Evolutionary conservation across 2,797 vertebrate genomes (phyloP), one percentile per base, ranked within the genome.

Genomic region (Mormyrus proboscirostris): DNA sequence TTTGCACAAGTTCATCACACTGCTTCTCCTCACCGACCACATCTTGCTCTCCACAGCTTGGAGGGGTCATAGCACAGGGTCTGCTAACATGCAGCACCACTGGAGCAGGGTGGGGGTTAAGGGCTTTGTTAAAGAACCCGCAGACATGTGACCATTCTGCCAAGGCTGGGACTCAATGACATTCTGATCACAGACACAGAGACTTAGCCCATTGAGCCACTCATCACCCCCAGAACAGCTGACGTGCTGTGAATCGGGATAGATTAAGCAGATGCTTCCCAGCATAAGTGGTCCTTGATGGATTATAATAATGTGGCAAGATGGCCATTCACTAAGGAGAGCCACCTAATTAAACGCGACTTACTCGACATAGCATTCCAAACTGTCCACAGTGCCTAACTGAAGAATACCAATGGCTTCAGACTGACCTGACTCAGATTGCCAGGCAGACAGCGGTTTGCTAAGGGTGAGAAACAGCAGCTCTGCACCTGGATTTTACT

Each of bases 181-280:
- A 9, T 29, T 65, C 8, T 65, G 59, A 12, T 65, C 59, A 65
- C 22, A 65, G 22, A 9, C 22, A 10, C n/a, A 9, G 57, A 62
- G 57, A 25, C 22, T 25, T 25, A 62, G 59, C 59, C 22, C 8
- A 10, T 4, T 62, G 59, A 62, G 22, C 59, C 22, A 25, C 57
- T 59, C 57, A 59, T 19, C 19, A 59, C 57, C 8, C 59, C 8
- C n/a, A 25, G 6, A 9, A 25, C 6, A 62, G 22, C 3, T 3
- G 47, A 90, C 90, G 87, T 89, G 89, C 92, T 88, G 91, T 91
- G 9, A 76, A 91, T 59, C 91, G 91, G 89, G 88, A 79, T 0
- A 62, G 94, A 93, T 92, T 93, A 93, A 93, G 84, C 90, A 92
- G 22, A 41, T 38, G n/a, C 16, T 57, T 55, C 38, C 88, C 22